Base-by-base conservation (phyloP, 2,797 vertebrate species). In the Typhlichthys eigenmanni region DNA sequence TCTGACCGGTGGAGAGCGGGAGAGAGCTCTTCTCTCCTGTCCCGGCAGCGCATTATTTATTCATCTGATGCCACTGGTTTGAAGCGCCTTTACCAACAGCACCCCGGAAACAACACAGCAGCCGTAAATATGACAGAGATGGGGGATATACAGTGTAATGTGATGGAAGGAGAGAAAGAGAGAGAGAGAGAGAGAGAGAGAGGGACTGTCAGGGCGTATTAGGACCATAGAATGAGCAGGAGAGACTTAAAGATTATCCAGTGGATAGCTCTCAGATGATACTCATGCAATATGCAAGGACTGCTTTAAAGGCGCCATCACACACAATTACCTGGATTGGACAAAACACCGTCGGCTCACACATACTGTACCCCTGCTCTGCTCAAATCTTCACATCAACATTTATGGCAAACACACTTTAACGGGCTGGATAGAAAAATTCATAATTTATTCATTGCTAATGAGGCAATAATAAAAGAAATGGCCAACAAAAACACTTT, bases 21-120 rank as follows among this genome's bases (percentile, higher is more conserved):
- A 53, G 58, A 29, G 68, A 74, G 79, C 76, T 72, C 72, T 62
- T 72, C 61, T 79, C 80, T 80, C 81, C 71, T 46, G 62, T 84
- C 62, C 64, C 17, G 24, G 24, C 24, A 47, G 49, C 10, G 16
- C 92, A 95, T 97, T 93, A 96, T 94, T 96, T 97, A 97, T 98
- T 96, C 94, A 98, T 95, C 94, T 91, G 92, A 94, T 93, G 92
- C 94, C 94, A 94, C 85, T 93, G 91, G 92, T 92, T 90, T 92
- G 92, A 95, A 94, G 94, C 92, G 92, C 93, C 93, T 94, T 94
- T 91, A 92, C 82, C 93, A 92, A 93, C 92, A 91, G 91, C 90
- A 92, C 89, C 92, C 88, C 90, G 91, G 92, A 95, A 94, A 81
- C 85, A 88, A 95, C 92, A 92, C 79, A 87, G 87, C 77, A 84